A percentile compares a stretch with the other conserved stretches of the same genome.
phyloP scores from a whole-genome alignment of 2,797 vertebrate genomes.

The Hapalemur alaotrensis region DNA sequence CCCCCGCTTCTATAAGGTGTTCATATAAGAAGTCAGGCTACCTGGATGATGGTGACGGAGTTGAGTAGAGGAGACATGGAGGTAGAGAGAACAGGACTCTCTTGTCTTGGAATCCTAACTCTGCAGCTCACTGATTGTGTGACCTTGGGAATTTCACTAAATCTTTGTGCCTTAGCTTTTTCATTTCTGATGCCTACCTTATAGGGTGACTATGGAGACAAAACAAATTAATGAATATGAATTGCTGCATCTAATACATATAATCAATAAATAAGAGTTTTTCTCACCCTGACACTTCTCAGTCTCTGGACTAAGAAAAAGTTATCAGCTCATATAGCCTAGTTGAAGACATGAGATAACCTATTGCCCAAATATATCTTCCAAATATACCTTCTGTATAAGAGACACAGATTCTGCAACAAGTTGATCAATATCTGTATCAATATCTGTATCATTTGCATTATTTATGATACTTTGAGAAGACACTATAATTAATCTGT shows the following conservation, averaged over 20 bases:
- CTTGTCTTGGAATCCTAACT: neutral
- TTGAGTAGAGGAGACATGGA: neutral
- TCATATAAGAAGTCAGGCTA: neutral
- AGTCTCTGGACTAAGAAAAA: neutral
- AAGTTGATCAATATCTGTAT: neutral
- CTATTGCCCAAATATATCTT: neutral
- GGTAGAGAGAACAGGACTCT: fast-evolving
- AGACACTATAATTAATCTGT: neutral
- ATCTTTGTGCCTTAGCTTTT: neutral
- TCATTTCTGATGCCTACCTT: neutral
- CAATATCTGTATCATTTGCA: neutral
- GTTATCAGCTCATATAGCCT: neutral
- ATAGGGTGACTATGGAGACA: neutral
- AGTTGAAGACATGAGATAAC: neutral
- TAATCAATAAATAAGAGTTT: neutral
- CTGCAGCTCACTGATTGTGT: neutral
- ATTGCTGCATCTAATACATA: neutral
- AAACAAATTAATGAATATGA: neutral
- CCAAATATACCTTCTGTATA: neutral
- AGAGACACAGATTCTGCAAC: neutral
- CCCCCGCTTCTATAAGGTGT: neutral
- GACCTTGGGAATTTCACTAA: neutral
- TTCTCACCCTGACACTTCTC: fast-evolving
- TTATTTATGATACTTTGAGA: neutral
- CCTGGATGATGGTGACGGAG: neutral